These are phyloP conservation scores for Gymnorhina tibicen DNA, from an alignment of 2,113 vertebrate genomes.

Conservation along the genomic window DNA sequence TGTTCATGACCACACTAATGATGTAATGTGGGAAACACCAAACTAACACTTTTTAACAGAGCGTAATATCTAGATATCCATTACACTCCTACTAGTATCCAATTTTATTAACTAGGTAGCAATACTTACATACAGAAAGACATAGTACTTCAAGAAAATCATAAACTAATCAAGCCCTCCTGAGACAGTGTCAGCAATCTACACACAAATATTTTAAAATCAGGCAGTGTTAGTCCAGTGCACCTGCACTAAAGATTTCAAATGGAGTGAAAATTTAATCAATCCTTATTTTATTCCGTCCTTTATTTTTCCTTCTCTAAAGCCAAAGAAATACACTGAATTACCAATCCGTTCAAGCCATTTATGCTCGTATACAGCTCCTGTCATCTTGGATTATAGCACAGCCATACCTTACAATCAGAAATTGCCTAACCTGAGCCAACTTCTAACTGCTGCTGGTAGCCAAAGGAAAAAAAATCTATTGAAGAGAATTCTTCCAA, in stretches of 20 bases:
- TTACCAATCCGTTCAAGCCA: neutral
- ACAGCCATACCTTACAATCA: neutral
- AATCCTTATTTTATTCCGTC: neutral
- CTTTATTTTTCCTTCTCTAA: neutral
- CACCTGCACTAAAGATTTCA: neutral
- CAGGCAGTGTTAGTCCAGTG: neutral
- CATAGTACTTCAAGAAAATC: neutral
- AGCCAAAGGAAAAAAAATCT: neutral
- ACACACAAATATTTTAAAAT: neutral
- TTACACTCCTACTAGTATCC: neutral
- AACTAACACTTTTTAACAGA: neutral
- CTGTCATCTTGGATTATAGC: neutral
- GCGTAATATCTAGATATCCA: neutral
- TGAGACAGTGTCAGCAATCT: neutral
- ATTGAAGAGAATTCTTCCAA: neutral
- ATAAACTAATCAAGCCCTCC: neutral
- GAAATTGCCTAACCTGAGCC: neutral
- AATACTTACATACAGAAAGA: neutral
- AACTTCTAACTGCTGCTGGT: neutral
- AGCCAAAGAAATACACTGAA: neutral
- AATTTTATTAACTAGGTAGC: neutral
- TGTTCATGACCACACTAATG: neutral
- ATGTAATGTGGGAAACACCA: neutral
- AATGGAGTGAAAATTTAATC: neutral
- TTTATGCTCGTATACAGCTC: neutral